Percentiles rank a stretch among this genome's conserved stretches.
Evolutionary conservation across 1,140 invertebrate genomes (phyloP).

Genomic region (Holotrichia oblita): DNA sequence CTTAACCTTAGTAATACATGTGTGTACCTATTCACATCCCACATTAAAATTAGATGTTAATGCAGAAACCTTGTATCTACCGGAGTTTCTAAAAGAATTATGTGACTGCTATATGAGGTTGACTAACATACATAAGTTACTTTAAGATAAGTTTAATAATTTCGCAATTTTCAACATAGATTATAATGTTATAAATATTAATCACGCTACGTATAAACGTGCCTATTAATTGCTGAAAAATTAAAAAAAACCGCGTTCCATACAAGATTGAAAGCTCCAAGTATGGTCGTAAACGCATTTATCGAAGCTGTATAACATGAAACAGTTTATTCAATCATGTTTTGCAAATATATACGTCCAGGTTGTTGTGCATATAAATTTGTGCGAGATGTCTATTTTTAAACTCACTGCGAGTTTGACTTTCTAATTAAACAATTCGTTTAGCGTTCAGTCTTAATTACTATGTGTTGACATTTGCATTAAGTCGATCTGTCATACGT

Average conservation of each 20-base stretch:
- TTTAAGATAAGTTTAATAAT: slow-evolving; percentile 23
- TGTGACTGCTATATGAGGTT: neutral
- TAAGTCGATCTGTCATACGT: neutral
- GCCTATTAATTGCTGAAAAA: slow-evolving; percentile 25
- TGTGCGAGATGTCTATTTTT: neutral
- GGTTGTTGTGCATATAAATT: slow-evolving; percentile 6
- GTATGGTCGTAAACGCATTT: slow-evolving; percentile 14
- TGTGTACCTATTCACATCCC: slow-evolving; percentile 27
- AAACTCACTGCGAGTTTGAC: neutral
- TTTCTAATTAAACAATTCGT: slow-evolving; percentile 33
- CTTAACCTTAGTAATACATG: neutral
- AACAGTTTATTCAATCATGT: slow-evolving; percentile 2
- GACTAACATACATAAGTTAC: neutral
- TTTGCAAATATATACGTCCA: neutral
- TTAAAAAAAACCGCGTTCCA: neutral
- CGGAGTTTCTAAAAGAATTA: neutral
- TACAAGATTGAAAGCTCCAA: slow-evolving; percentile 23
- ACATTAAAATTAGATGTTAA: neutral
- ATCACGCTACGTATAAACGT: neutral
- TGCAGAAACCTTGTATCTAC: slow-evolving; percentile 17
- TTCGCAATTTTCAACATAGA: slow-evolving; percentile 17
- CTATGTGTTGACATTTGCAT: slow-evolving; percentile 27
- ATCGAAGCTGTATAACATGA: slow-evolving; percentile 17
- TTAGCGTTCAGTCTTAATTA: neutral
- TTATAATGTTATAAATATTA: slow-evolving; percentile 23